A percentile compares a stretch with the other conserved stretches of the same genome.
Evolutionary conservation across 1,140 invertebrate species (phyloP).

Genomic region (Micrasema minimum): DNA sequence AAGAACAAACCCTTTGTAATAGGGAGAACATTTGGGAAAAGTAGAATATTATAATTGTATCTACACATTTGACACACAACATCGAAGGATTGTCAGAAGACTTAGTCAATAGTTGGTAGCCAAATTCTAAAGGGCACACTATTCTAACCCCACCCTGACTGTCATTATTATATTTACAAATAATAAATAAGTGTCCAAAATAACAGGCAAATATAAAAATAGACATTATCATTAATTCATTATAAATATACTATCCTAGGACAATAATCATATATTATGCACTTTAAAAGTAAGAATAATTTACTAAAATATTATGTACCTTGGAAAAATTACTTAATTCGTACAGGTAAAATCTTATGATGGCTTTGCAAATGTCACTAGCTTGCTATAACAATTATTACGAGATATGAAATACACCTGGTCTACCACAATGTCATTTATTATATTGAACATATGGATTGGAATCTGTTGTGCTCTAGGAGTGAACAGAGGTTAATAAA

Average conservation of each 20-base stretch:
- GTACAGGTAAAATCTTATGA: slow-evolving; percentile 6
- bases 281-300: background rate
- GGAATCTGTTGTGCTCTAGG: no score
- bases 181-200: slow-evolving; percentile 11
- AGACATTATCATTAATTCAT: slow-evolving; percentile 14
- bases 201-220: slow-evolving; percentile 31
- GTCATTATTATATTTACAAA: slow-evolving; percentile 32
- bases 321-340: slow-evolving; percentile 6
- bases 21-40: no score
- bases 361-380: slow-evolving; percentile 8
- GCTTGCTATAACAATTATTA: slow-evolving; percentile 8
- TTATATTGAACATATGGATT: no score
- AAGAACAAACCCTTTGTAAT: no score
- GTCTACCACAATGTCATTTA: background rate
- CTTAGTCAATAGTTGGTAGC: slow-evolving; percentile 10
- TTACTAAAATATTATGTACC: slow-evolving; percentile 9
- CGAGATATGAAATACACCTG: slow-evolving; percentile 10
- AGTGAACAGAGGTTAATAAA: no score
- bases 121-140: slow-evolving; percentile 30
- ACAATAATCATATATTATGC: background rate
- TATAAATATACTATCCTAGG: slow-evolving; percentile 19
- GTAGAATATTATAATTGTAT: no score
- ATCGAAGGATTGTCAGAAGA: slow-evolving; percentile 50
- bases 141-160: slow-evolving; percentile 43
- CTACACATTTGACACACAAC: slow-evolving; percentile 49